phyloP scores from a whole-genome alignment of 2,113 vertebrate genomes.

The Donacobius atricapilla region DNA sequence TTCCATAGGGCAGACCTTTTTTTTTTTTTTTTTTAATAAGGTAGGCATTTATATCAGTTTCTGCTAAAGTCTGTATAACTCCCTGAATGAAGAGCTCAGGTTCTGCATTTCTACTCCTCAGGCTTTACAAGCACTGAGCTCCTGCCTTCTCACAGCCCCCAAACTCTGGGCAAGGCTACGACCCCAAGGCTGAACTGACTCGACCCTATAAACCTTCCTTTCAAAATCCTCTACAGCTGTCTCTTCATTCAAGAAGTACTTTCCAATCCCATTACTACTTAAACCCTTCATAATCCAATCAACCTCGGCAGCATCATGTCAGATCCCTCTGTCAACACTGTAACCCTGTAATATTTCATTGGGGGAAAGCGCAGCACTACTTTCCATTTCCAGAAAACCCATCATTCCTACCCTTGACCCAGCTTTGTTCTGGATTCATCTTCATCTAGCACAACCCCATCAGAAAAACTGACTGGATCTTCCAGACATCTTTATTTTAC shows the following conservation, averaged over 20 bases:
- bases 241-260: slow-evolving; percentile 49
- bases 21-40: neutral
- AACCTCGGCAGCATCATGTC: slow-evolving; percentile 57
- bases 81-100: neutral
- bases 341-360: slow-evolving; percentile 42
- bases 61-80: neutral
- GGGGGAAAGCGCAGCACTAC: neutral
- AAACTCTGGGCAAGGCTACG: neutral
- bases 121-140: neutral
- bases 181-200: neutral
- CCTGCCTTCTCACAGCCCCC: neutral
- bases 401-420: neutral
- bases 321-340: slow-evolving; percentile 42
- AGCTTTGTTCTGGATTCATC: neutral
- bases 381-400: neutral
- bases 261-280: slow-evolving; percentile 69
- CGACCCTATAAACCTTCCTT: slow-evolving; percentile 12
- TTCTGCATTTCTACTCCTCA: neutral
- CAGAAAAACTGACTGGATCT: fast-evolving
- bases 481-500: neutral
- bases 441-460: neutral
- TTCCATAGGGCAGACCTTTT: neutral
- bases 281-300: slow-evolving; percentile 73
- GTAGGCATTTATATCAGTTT: neutral
- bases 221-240: slow-evolving; percentile 35